These are phyloP conservation scores for Parazoanthus atlanticus DNA, from an alignment of 92 coral and sea anemone genomes.

Conservation along the genomic window DNA sequence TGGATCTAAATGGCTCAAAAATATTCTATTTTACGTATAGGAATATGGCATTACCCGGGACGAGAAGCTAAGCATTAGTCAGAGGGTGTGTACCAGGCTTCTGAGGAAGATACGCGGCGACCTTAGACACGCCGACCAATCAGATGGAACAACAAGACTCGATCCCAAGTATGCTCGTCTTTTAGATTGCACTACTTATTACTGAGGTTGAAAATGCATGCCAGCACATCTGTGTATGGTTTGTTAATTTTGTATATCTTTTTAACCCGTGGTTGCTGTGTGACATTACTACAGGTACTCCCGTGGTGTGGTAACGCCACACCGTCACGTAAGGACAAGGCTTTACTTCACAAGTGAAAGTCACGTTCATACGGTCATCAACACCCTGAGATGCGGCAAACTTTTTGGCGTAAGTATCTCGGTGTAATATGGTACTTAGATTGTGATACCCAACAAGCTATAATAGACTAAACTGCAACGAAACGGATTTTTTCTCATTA, in stretches of 20 bases:
- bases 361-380: slow-evolving; percentile 89
- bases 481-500: too few species aligned
- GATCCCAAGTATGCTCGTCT: slow-evolving; percentile 77
- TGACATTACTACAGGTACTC: slow-evolving; percentile 66
- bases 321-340: slow-evolving; percentile 95
- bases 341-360: slow-evolving; percentile 98
- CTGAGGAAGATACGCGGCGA: slow-evolving; percentile 90
- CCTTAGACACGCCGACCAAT: slow-evolving; percentile 84
- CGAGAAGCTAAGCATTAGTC: slow-evolving; percentile 84
- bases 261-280: not conserved
- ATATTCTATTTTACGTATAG: slow-evolving; percentile 34
- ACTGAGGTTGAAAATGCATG: not conserved
- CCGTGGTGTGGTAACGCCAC: slow-evolving; percentile 94
- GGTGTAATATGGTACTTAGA: too few species aligned
- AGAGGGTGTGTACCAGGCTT: slow-evolving; percentile 79
- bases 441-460: too few species aligned
- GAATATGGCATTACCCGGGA: slow-evolving; percentile 90
- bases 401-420: slow-evolving; percentile 79
- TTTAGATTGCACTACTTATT: too few species aligned
- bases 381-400: slow-evolving; percentile 83
- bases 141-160: slow-evolving; percentile 84
- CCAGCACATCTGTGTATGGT: not conserved
- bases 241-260: not conserved
- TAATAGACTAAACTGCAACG: too few species aligned
- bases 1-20: too few species aligned